Base-by-base conservation (phyloP, 2,888 invertebrate species). In the Acholoe squamosa region DNA sequence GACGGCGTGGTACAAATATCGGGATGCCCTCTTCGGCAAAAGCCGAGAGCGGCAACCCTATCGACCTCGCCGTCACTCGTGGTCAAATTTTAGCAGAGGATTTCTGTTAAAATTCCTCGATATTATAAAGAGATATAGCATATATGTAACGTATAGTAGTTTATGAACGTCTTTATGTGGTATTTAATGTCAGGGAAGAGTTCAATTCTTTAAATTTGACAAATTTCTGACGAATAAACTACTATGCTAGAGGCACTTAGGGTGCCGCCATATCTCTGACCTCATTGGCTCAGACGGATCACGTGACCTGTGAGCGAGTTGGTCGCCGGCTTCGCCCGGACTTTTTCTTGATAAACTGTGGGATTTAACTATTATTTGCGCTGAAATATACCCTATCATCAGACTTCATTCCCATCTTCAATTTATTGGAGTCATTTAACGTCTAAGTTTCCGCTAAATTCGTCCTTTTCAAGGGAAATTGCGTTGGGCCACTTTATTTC, bases 201-300 rank as follows among this genome's bases (percentile, higher is more conserved):
- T 52, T 56, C 52, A 54, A 31, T 52, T 86, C 86, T 54, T 86
- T 52, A 86, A 86, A 54, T 86, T 86, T 86, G 86, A 54, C 54
- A 25, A 86, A 86, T 25, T 86, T 54, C 52, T 54, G 86, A 86
- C 86, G 86, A 54, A 86, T 86, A 86, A 86, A 86, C 86, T 86
- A 86, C 86, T 86, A 86, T 54, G 86, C 14, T 86, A 19, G 25
- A 43, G 80, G 56, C 89, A 89, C 89, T 89, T 43, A 89, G 31
- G 43, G 61, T 67, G 61, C 71, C 93, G 94, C 94, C 95, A 95
- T 95, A 94, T 92, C 93, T 92, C 43, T 89, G 89, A 56, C 91
- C 12, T 93, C 91, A 94, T 94, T 94, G 94, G 95, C 80, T 91
- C 0, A 77, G 76, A n/a, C 0, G n/a, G 16, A 89, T 90, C 93